Evolutionary conservation across 2,113 vertebrate genomes (phyloP).

Genomic region (Proterorhinus semilunaris): DNA sequence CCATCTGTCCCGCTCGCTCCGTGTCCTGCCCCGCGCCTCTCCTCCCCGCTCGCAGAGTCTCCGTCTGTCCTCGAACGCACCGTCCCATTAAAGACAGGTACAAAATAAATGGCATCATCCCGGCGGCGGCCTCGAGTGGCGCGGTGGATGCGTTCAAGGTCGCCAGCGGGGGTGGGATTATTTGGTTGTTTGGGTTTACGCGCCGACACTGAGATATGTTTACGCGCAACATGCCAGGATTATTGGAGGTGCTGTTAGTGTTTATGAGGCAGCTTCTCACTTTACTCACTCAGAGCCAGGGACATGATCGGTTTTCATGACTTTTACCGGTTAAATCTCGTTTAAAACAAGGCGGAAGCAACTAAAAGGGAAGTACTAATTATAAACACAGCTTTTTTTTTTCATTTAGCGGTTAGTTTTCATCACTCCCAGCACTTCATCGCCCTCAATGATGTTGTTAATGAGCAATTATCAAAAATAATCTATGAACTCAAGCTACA

Average conservation of each 20-base stretch:
- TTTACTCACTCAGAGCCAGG: slow-evolving; percentile 3
- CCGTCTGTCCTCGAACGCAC: slow-evolving; percentile 33
- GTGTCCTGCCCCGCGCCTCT: slow-evolving; percentile 42
- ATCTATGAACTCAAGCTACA: no score
- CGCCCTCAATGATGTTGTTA: no score
- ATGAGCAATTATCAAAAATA: no score
- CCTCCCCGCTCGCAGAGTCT: slow-evolving; percentile 23
- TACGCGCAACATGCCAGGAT: slow-evolving; percentile 18
- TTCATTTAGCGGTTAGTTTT: no score
- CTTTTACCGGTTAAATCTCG: not conserved
- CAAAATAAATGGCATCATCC: slow-evolving; percentile 13
- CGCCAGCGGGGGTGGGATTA: slow-evolving; percentile 39
- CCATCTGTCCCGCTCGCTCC: slow-evolving; percentile 58
- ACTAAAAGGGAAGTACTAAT: not conserved
- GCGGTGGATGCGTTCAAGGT: slow-evolving; percentile 32
- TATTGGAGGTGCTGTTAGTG: slow-evolving; percentile 14
- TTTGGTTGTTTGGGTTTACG: slow-evolving; percentile 47
- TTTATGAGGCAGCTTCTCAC: slow-evolving; percentile 3
- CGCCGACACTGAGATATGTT: slow-evolving; percentile 40
- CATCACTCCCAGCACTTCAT: no score
- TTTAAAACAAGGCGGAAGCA: not conserved
- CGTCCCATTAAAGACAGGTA: slow-evolving; percentile 8
- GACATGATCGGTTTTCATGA: not conserved
- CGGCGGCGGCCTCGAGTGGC: slow-evolving; percentile 18
- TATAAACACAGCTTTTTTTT: no score